Percentiles rank a stretch among this genome's conserved stretches.
Evolutionary conservation across 2,888 invertebrate species (phyloP).

Genomic region (Teleiodes luculella): DNA sequence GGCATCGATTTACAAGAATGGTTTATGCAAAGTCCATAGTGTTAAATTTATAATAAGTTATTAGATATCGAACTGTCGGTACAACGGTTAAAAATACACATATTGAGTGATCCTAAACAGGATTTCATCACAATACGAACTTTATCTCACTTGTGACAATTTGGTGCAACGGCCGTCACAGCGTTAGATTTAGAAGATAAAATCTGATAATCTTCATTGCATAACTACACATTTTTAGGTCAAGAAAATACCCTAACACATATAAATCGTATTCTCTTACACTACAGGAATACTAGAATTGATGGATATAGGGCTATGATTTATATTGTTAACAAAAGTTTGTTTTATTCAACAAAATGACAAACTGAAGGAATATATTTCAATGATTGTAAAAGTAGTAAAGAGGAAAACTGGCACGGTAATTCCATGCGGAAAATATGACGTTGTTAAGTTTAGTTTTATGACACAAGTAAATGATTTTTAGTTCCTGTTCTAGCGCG

Average conservation of each 20-base stretch:
- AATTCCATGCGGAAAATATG: no score
- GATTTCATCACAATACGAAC: background rate
- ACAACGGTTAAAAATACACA: no score
- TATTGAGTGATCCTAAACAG: no score
- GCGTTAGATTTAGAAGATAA: background rate
- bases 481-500: no score
- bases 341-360: background rate
- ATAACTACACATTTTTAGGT: background rate
- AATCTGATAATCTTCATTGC: background rate
- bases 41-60: no score
- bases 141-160: background rate
- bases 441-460: no score
- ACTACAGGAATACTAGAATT: background rate
- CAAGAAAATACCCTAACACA: background rate
- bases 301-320: background rate
- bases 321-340: background rate
- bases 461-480: no score
- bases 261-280: background rate
- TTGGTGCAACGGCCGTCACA: background rate
- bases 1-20: no score
- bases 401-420: no score
- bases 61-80: no score
- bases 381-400: background rate
- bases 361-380: background rate
- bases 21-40: no score